phyloP scores from a whole-genome alignment of 2,113 vertebrate species.

The Ictalurus furcatus region DNA sequence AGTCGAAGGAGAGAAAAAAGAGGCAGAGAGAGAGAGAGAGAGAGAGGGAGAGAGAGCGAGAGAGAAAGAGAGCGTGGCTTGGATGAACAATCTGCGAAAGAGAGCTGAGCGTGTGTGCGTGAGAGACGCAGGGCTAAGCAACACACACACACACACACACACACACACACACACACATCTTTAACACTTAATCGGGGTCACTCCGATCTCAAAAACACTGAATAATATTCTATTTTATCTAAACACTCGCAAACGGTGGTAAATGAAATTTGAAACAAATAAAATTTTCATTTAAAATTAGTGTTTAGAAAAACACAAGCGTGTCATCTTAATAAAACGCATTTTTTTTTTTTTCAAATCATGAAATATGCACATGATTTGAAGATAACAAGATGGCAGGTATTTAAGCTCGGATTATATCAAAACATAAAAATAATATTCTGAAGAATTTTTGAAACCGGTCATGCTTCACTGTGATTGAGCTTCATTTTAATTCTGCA shows the following conservation, averaged over 20 bases:
- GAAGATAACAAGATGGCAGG: not conserved
- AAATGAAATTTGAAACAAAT: not conserved
- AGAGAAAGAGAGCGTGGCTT: not conserved
- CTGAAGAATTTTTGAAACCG: not conserved
- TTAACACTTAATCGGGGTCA: not conserved
- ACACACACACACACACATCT: slow-evolving; percentile 4
- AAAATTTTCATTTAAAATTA: not conserved
- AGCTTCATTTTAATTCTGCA: not conserved
- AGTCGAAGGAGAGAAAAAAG: slow-evolving; percentile 57
- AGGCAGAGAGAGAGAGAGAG: not conserved
- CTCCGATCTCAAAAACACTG: not conserved
- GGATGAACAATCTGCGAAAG: not conserved
- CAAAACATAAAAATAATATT: not conserved
- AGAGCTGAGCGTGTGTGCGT: slow-evolving; percentile 43
- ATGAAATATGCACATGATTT: not conserved
- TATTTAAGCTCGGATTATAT: not conserved
- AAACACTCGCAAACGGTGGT: not conserved
- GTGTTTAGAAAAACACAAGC: not conserved
- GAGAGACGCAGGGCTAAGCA: not conserved
- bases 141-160: not conserved
- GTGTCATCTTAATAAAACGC: not conserved
- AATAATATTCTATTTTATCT: not conserved
- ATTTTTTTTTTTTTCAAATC: not conserved
- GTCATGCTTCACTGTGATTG: not conserved
- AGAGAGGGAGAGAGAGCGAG: slow-evolving; percentile 35